A percentile compares a stretch with the other conserved stretches of the same genome.
Conservation (phyloP, 2,113 vertebrate species). For the Typhlomys cinereus region DNA sequence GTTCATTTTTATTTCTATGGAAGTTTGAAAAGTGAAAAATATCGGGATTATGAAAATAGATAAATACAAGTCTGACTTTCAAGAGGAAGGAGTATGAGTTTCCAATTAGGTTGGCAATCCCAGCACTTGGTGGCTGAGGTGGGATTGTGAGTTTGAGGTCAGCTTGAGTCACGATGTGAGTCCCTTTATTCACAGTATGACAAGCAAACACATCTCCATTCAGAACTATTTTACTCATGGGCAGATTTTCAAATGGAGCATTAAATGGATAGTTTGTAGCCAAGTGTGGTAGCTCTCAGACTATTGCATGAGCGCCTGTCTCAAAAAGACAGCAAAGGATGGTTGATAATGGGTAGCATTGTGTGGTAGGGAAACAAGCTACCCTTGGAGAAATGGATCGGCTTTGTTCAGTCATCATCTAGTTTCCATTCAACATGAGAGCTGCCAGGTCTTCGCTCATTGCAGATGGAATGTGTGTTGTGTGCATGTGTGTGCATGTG, state of each 20-base stretch:
- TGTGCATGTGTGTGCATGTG: not conserved
- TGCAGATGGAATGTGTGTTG: not conserved
- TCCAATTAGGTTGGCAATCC: not conserved
- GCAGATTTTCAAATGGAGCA: too few relatives aligned
- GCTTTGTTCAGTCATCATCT: not conserved
- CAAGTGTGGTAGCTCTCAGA: too few relatives aligned
- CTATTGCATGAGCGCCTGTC: not conserved
- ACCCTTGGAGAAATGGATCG: not conserved
- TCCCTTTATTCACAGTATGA: too few relatives aligned
- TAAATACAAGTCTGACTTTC: conserved; percentile 30
- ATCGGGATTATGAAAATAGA: conserved; percentile 22
- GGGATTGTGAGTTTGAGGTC: not conserved
- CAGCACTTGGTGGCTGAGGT: not conserved
- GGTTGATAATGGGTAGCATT: not conserved
- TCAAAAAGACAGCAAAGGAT: not conserved
- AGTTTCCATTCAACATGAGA: conserved; percentile 24
- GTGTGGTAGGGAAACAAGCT: not conserved
- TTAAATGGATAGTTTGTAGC: too few relatives aligned
- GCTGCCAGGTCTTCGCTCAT: conserved; percentile 16
- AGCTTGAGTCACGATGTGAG: too few relatives aligned
- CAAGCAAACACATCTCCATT: too few relatives aligned
- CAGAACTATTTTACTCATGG: too few relatives aligned
- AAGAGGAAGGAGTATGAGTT: not conserved
- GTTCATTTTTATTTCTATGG: conserved; percentile 32
- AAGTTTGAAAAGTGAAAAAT: conserved; percentile 30